Evolutionary conservation across 1,140 invertebrate genomes (phyloP), one percentile per base, ranked within the genome.

Genomic region (Eulimnadia texana): DNA sequence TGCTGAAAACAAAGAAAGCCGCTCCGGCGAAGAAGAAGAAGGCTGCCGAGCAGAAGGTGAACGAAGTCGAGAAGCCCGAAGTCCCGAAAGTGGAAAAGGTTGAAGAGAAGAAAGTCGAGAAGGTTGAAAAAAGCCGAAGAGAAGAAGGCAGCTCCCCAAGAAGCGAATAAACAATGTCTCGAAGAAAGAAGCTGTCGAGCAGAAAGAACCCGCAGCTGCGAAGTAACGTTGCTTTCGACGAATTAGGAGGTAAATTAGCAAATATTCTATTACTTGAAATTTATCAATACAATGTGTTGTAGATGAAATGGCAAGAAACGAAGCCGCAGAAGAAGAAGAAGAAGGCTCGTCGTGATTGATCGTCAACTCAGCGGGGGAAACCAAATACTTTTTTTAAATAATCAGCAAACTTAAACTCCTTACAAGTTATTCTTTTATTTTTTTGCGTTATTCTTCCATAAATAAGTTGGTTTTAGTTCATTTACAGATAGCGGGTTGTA

Each of bases 331-430:
- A 58, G 27, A 58, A 58, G 24, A 58, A 58, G 42, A 58, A 58
- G 55, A 58, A 58, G 42, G 55, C 55, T 20, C 55, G 61, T 13
- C 61, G 61, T 24, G 56, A 61, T 49, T 29, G 47, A 60, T 33
- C 16, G 33, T 42, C 6, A 42, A 42, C 33, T 42, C 33, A 42
- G 33, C 33, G 16, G 33, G 33, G 6, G 6, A 16, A 6, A 6
- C 6, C 33, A 42, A 42, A 16, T 42, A 9, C 6, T 16, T 42
- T 42, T 42, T 9, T 42, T 42, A 42, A 42, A 42, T 6, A 42
- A 42, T 9, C 6, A 42, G 33, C 6, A 9, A 16, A 16, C 6
- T 42, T 42, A 42, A 16, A 16, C 16, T 42, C 16, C 16, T 16
- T 42, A 16, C 6, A 9, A 9, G 16, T 9, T 42, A 9, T 42